Evolutionary conservation across 2,113 vertebrate genomes (phyloP).

Genomic region (Baryphthengus martii): DNA sequence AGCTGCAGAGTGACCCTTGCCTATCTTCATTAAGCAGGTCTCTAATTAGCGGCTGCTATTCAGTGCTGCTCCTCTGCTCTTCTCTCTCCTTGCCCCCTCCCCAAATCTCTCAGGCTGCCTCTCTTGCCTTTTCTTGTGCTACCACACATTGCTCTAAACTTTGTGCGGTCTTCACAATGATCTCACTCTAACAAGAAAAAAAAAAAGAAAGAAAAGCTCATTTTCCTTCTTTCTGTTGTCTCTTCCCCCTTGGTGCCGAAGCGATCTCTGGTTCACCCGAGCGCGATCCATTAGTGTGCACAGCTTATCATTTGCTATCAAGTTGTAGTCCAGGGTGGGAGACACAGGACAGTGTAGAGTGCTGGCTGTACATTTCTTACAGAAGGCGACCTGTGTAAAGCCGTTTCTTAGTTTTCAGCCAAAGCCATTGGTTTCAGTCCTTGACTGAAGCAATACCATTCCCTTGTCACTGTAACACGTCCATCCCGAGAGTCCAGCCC

Average conservation of each 20-base stretch:
- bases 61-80: not conserved
- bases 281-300: not conserved
- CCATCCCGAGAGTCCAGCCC: not conserved
- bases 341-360: not conserved
- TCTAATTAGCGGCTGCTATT: not conserved
- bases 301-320: not conserved
- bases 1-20: not conserved
- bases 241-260: not conserved
- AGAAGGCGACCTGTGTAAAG: not conserved
- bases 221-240: not conserved
- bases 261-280: not conserved
- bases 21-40: not conserved
- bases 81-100: not conserved
- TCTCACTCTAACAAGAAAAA: not conserved
- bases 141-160: not conserved
- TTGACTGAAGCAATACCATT: not conserved
- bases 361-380: not conserved
- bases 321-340: not conserved
- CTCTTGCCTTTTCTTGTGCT: not conserved
- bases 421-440: not conserved
- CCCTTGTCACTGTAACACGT: not conserved
- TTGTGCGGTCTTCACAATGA: not conserved
- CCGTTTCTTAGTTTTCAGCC: not conserved
- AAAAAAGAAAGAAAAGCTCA: not conserved
- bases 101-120: not conserved